These are phyloP conservation scores for Zaprionus ghesquierei DNA, from an alignment of 1,140 invertebrate species.

Conservation along the genomic window DNA sequence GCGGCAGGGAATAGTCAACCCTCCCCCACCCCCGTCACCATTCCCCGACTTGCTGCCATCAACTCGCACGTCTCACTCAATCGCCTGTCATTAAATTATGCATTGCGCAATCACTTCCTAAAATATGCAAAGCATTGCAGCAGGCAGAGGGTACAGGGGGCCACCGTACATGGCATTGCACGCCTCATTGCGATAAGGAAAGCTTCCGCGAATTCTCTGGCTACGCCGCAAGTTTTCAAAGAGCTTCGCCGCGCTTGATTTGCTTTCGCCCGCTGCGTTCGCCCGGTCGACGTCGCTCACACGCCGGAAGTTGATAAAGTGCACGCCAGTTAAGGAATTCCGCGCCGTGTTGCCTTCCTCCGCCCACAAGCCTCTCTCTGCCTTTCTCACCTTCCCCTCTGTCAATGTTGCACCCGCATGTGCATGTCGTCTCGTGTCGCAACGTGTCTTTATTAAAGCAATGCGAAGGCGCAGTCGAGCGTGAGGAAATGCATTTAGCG, in stretches of 20 bases:
- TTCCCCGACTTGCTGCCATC: neutral
- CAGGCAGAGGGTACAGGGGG: neutral
- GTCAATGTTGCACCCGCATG: neutral
- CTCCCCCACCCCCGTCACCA: neutral
- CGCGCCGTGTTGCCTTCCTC: conserved; percentile 44
- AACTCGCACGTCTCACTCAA: conserved; percentile 34
- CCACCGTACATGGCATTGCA: conserved; percentile 43
- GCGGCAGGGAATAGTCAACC: neutral
- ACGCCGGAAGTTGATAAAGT: conserved; percentile 78
- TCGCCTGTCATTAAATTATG: conserved; percentile 78
- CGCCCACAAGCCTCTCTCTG: neutral
- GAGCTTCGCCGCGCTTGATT: conserved; percentile 63
- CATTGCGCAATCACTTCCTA: conserved; percentile 78
- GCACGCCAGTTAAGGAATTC: conserved; percentile 68
- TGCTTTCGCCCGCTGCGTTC: conserved; percentile 46
- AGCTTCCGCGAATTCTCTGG: conserved; percentile 45
- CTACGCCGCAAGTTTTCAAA: conserved; percentile 47
- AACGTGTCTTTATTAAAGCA: conserved; percentile 75
- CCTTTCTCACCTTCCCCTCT: neutral
- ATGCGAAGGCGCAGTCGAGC: conserved; percentile 46
- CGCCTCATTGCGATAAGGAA: conserved; percentile 58
- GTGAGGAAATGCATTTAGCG: conserved; percentile 68
- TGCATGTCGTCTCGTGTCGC: neutral
- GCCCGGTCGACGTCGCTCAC: conserved; percentile 49
- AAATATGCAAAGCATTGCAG: conserved; percentile 62